Conservation (phyloP, 1,140 invertebrate genomes). For the Ips nitidus region DNA sequence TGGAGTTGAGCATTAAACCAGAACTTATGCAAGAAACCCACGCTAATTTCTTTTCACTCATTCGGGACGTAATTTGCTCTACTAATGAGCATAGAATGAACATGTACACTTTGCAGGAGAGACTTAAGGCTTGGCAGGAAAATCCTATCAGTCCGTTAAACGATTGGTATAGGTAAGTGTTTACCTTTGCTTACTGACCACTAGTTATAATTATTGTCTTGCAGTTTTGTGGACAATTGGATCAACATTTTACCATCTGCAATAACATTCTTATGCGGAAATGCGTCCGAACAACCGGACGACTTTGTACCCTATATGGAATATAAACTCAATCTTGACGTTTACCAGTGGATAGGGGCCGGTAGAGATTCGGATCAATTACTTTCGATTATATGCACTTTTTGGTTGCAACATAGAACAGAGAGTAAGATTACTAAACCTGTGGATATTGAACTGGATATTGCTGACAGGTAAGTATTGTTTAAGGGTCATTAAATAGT, state of each 20-base stretch:
- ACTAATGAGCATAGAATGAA: slow-evolving; percentile 80
- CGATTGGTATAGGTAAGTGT: slow-evolving; percentile 64
- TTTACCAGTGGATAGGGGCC: slow-evolving; percentile 95
- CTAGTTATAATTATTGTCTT: slow-evolving; percentile 3
- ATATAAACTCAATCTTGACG: slow-evolving; percentile 71
- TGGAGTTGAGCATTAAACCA: slow-evolving; percentile 52
- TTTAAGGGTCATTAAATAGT: background rate
- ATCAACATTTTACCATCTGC: slow-evolving; percentile 75
- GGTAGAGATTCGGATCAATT: slow-evolving; percentile 86
- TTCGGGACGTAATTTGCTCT: slow-evolving; percentile 79
- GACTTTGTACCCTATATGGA: slow-evolving; percentile 94
- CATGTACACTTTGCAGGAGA: slow-evolving; percentile 70
- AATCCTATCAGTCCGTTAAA: slow-evolving; percentile 81
- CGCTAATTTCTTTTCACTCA: slow-evolving; percentile 77
- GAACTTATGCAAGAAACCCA: slow-evolving; percentile 74
- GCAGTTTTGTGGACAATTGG: slow-evolving; percentile 70
- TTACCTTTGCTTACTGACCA: background rate
- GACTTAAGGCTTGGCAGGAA: slow-evolving; percentile 76
- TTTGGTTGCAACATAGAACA: slow-evolving; percentile 69
- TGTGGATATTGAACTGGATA: slow-evolving; percentile 49
- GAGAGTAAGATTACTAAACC: slow-evolving; percentile 47
- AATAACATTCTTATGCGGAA: slow-evolving; percentile 84
- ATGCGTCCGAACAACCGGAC: slow-evolving; percentile 77
- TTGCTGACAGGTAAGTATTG: slow-evolving; percentile 46
- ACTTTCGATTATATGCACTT: slow-evolving; percentile 70